Percentiles rank a stretch among this genome's conserved stretches.
These are phyloP conservation scores for Podarcis lilfordi DNA, from an alignment of 2,797 vertebrate species.

Conservation along the genomic window DNA sequence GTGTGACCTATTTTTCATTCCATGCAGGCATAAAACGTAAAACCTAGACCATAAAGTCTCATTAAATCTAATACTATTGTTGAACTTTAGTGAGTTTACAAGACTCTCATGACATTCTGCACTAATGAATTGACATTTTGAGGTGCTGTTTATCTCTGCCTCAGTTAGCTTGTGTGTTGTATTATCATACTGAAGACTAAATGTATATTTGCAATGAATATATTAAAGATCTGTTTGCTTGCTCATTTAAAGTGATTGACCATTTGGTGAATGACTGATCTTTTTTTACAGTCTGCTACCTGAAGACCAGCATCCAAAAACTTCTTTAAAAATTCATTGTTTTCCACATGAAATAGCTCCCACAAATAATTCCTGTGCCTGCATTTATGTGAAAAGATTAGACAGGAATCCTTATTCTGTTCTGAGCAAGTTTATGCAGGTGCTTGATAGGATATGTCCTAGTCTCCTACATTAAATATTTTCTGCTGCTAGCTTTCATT, in stretches of 20 bases:
- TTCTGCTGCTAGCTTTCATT: neutral
- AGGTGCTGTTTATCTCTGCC: neutral
- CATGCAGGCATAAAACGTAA: conserved; percentile 27
- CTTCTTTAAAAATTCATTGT: neutral
- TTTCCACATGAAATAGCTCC: neutral
- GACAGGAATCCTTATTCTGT: neutral
- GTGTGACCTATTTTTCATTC: conserved; percentile 2
- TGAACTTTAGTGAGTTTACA: neutral
- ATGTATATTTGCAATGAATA: conserved; percentile 27
- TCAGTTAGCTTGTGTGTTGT: neutral
- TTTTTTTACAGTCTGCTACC: neutral
- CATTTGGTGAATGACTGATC: neutral
- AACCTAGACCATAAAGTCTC: conserved; percentile 8
- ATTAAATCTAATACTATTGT: conserved; percentile 13
- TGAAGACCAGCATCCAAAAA: neutral
- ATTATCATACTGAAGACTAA: neutral
- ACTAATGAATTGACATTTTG: neutral
- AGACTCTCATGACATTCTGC: neutral
- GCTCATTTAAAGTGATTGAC: neutral
- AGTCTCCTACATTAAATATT: neutral
- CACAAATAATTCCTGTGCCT: neutral
- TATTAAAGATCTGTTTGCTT: neutral
- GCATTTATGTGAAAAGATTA: neutral
- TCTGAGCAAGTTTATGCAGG: neutral
- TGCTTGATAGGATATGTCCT: neutral